A percentile compares a stretch with the other conserved stretches of the same genome.
Conservation (phyloP, 2,113 vertebrate genomes). For the Pelecanus crispus region DNA sequence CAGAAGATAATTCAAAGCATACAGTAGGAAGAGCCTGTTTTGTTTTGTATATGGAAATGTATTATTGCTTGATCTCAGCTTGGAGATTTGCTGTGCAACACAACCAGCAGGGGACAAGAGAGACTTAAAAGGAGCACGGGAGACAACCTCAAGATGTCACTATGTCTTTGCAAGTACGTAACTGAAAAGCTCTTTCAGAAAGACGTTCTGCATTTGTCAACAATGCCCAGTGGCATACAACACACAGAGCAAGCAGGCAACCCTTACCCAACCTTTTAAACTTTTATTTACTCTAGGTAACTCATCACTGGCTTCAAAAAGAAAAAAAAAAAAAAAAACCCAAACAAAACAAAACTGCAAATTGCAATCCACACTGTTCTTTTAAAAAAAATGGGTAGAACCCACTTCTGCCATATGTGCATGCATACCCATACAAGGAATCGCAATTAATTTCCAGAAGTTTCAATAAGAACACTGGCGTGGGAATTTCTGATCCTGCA, state of each 20-base stretch:
- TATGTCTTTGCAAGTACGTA: not conserved
- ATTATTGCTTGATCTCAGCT: not conserved
- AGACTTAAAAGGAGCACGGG: not conserved
- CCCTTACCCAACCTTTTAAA: not conserved
- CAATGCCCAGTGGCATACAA: accelerated
- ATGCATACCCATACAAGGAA: not conserved
- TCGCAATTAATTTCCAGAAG: not conserved
- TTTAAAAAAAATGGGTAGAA: not conserved
- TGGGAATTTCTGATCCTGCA: not conserved
- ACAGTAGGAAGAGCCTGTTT: not conserved
- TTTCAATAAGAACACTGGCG: not conserved
- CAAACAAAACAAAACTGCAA: not conserved
- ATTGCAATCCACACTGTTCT: not conserved
- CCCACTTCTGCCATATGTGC: not conserved
- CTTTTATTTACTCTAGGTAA: not conserved
- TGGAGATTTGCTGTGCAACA: not conserved
- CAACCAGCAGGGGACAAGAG: not conserved
- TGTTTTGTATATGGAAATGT: not conserved
- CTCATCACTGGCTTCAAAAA: not conserved
- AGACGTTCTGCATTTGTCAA: not conserved
- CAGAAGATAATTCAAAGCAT: not conserved
- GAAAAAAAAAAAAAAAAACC: no score
- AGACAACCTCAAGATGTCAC: slow-evolving; percentile 30
- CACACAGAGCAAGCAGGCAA: not conserved
- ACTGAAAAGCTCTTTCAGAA: not conserved